Evolutionary conservation across 2,888 invertebrate species (phyloP).

Genomic region (Cylloceria caligata): DNA sequence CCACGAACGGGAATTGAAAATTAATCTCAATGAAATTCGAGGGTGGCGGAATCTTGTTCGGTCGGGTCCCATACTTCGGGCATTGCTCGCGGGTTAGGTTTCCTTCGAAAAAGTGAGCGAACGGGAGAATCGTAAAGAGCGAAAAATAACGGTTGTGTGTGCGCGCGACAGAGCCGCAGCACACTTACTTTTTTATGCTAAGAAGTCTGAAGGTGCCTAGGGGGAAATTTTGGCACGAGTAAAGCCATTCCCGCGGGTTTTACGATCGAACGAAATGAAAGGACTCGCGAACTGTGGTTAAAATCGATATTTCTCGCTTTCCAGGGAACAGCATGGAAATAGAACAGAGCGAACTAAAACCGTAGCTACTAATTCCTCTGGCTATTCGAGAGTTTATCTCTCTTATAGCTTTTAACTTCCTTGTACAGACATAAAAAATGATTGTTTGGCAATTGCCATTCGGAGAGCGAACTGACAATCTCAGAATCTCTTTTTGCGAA

Average conservation of each 20-base stretch:
- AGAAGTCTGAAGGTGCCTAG: conserved; percentile 20
- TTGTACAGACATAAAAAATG: too few relatives aligned
- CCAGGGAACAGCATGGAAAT: background rate
- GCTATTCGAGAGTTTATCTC: too few relatives aligned
- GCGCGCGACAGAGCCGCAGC: conserved; percentile 1
- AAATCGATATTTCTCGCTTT: conserved; percentile 13
- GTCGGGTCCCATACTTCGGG: background rate
- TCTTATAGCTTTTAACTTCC: too few relatives aligned
- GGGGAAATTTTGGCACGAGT: conserved; percentile 38
- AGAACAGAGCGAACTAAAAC: background rate
- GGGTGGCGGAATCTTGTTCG: conserved; percentile 24
- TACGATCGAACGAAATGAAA: conserved; percentile 39
- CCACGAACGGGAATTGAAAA: conserved; percentile 47
- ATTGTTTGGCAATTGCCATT: too few relatives aligned
- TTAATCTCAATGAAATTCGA: conserved; percentile 60
- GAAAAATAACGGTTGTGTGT: conserved; percentile 18
- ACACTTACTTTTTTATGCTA: conserved; percentile 41
- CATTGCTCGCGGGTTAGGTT: conserved; percentile 4
- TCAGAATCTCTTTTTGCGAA: too few relatives aligned
- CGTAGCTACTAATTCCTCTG: too few relatives aligned
- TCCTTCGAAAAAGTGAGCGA: conserved; percentile 2
- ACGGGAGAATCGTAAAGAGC: conserved; percentile 1
- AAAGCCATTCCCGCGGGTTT: conserved; percentile 38
- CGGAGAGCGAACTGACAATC: too few relatives aligned
- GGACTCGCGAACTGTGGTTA: conserved; percentile 8